These are phyloP conservation scores for Oryzias celebensis DNA, from an alignment of 2,113 vertebrate genomes.

Conservation along the genomic window DNA sequence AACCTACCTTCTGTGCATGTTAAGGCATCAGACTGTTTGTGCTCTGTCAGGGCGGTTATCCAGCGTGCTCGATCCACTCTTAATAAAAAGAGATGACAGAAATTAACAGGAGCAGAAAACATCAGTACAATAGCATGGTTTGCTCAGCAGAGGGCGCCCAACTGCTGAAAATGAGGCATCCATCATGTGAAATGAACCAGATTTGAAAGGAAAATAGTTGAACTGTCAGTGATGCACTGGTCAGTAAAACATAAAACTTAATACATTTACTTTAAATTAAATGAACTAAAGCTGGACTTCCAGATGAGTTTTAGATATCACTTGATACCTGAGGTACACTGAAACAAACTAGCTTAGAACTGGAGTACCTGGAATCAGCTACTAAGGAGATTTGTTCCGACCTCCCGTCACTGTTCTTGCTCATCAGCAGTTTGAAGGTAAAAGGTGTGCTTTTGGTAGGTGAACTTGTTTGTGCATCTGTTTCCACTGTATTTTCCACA, in stretches of 20 bases:
- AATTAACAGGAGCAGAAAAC: neutral
- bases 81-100: constrained; percentile 10
- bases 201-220: constrained; percentile 1
- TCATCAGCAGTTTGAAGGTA: constrained; percentile 82
- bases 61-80: constrained; percentile 91
- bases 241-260: no score
- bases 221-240: no score
- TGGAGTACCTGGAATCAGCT: constrained; percentile 81
- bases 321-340: neutral
- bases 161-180: neutral
- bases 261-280: neutral
- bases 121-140: neutral
- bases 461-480: constrained; percentile 44
- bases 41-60: constrained; percentile 81
- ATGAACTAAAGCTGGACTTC: neutral
- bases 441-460: constrained; percentile 62
- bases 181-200: neutral
- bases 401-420: constrained; percentile 84
- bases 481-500: constrained; percentile 74
- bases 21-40: constrained; percentile 58
- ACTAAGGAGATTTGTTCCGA: constrained; percentile 80
- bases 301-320: neutral
- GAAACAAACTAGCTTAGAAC: no score
- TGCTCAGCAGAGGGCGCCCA: constrained; percentile 62
- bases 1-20: constrained; percentile 80